A percentile compares a stretch with the other conserved stretches of the same genome.
Conservation (phyloP, 2,797 vertebrate species). For the Malurus splendens region DNA sequence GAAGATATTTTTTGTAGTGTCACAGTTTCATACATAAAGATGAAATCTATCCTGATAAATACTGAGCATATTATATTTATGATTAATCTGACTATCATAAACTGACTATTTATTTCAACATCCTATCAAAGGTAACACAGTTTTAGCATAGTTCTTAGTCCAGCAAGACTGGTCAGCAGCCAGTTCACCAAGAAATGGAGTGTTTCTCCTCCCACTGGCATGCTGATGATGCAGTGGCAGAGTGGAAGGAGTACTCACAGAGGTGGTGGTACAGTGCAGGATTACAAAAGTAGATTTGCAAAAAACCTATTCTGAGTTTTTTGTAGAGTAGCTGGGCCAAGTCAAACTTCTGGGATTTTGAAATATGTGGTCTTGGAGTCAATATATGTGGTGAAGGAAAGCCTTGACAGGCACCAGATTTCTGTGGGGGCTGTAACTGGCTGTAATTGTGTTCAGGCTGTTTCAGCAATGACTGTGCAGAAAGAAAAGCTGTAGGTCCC, state of each 20-base stretch:
- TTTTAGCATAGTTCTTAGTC: background rate
- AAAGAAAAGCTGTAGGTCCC: background rate
- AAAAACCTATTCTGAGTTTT: background rate
- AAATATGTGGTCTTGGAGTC: background rate
- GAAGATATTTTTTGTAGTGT: background rate
- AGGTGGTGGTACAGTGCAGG: background rate
- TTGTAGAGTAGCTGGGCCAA: background rate
- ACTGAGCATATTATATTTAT: background rate
- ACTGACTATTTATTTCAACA: background rate
- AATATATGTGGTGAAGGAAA: background rate
- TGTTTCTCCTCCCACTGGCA: background rate
- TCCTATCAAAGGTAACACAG: background rate
- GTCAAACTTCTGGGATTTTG: background rate
- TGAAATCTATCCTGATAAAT: background rate
- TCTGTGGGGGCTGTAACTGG: background rate
- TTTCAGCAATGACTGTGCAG: background rate
- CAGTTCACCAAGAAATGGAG: rapidly evolving
- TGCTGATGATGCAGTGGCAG: background rate
- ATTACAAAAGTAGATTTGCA: background rate
- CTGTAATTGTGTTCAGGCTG: rapidly evolving
- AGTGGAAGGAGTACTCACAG: background rate
- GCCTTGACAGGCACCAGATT: background rate
- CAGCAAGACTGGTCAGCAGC: background rate
- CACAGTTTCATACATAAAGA: background rate
- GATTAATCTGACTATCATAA: background rate